phyloP scores from a whole-genome alignment of 2,888 invertebrate genomes.

The Drosophila prostipennis region DNA sequence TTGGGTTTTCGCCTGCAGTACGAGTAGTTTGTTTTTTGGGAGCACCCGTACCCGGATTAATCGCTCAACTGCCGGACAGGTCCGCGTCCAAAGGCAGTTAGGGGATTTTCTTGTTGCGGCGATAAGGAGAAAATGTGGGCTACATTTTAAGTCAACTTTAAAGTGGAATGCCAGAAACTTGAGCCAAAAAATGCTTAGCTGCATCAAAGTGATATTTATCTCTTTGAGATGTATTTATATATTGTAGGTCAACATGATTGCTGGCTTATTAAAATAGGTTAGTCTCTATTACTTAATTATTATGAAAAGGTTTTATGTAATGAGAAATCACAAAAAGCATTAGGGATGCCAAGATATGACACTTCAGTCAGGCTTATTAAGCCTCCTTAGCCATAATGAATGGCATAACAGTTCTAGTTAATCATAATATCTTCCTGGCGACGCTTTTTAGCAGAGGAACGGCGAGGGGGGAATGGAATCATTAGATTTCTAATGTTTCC shows the following conservation, averaged over 20 bases:
- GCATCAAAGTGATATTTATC: too few relatives aligned
- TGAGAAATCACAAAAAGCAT: not conserved
- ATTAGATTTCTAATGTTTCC: slow-evolving; percentile 45
- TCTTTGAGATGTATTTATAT: not conserved
- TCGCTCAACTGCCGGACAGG: slow-evolving; percentile 25
- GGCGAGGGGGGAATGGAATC: slow-evolving; percentile 8
- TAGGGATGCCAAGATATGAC: slow-evolving; percentile 12
- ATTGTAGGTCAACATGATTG: not conserved
- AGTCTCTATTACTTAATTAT: not conserved
- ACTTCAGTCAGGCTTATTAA: slow-evolving; percentile 25
- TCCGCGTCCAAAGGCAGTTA: slow-evolving; percentile 19
- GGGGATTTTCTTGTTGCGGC: slow-evolving; percentile 26
- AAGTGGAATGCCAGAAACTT: slow-evolving; percentile 3
- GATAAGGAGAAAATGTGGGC: slow-evolving; percentile 20
- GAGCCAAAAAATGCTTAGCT: not conserved
- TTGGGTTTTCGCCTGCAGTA: slow-evolving; percentile 32
- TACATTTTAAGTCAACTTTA: slow-evolving; percentile 4
- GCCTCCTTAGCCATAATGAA: slow-evolving; percentile 36
- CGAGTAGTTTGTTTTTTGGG: slow-evolving; percentile 10
- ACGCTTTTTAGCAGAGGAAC: slow-evolving; percentile 5
- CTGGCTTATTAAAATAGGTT: too few relatives aligned
- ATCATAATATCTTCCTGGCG: slow-evolving; percentile 39
- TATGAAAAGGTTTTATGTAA: not conserved
- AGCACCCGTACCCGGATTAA: slow-evolving; percentile 15
- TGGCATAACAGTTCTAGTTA: slow-evolving; percentile 41